phyloP scores from a whole-genome alignment of 2,888 invertebrate species.

The Megamerina dolium region DNA sequence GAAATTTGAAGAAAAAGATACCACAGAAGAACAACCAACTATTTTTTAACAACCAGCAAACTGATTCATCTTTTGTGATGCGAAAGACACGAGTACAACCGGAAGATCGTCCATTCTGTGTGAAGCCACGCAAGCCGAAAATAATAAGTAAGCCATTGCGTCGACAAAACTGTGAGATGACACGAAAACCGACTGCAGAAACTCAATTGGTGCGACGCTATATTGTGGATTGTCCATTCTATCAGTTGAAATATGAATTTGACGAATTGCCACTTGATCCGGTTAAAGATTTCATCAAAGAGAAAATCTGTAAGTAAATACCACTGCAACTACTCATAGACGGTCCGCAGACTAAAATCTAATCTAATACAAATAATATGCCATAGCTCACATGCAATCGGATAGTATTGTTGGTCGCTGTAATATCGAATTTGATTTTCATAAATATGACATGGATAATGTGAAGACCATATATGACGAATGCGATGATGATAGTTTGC shows the following conservation, averaged over 20 bases:
- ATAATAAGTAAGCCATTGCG: slow-evolving; percentile 1
- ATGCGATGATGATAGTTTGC: slow-evolving; percentile 29
- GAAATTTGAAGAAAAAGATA: no score
- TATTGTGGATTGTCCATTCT: slow-evolving; percentile 46
- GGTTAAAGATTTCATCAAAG: slow-evolving; percentile 34
- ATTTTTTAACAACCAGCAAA: no score
- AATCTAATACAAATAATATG: no score
- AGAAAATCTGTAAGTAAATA: slow-evolving; percentile 41
- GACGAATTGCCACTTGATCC: slow-evolving; percentile 49
- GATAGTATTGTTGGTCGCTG: slow-evolving; percentile 38
- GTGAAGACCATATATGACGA: slow-evolving; percentile 26
- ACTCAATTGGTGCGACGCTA: slow-evolving; percentile 12
- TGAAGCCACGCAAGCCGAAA: slow-evolving; percentile 19
- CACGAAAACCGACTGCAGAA: no score
- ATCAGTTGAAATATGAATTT: slow-evolving; percentile 35
- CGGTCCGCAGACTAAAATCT: no score
- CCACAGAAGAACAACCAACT: no score
- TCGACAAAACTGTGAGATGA: slow-evolving; percentile 2
- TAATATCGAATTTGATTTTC: slow-evolving; percentile 41
- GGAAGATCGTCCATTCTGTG: slow-evolving; percentile 36
- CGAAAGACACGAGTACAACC: no score
- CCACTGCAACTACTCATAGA: no score
- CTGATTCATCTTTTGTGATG: no score
- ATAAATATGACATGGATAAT: slow-evolving; percentile 31
- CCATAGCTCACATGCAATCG: slow-evolving; percentile 44